Conservation (phyloP, 2,113 vertebrate genomes). For the Rhizomys pruinosus region DNA sequence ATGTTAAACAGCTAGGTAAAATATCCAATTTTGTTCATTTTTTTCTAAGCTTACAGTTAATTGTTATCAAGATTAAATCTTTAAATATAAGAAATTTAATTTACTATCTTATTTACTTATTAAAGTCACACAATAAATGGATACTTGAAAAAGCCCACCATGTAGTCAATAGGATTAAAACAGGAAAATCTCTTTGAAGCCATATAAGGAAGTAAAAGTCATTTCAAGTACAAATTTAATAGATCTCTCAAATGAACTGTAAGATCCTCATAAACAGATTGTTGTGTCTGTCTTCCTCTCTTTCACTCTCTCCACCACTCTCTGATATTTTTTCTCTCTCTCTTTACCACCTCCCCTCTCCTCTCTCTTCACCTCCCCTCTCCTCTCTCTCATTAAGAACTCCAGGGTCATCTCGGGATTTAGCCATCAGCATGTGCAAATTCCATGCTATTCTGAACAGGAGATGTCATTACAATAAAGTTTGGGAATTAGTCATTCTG, state of each 20-base stretch:
- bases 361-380: no score
- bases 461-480: constrained; percentile 9
- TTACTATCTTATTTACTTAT: background rate
- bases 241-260: background rate
- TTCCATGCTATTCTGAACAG: background rate
- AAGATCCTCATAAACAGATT: background rate
- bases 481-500: background rate
- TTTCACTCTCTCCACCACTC: no score
- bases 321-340: no score
- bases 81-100: background rate
- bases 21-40: background rate
- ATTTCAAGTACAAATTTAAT: constrained; percentile 31
- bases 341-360: no score
- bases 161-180: background rate
- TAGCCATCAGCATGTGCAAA: background rate
- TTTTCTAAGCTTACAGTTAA: constrained; percentile 13
- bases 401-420: background rate
- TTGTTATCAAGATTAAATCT: background rate
- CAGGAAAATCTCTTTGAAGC: background rate
- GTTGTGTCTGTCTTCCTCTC: no score
- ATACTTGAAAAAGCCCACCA: background rate
- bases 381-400: no score
- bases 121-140: background rate
- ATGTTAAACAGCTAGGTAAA: background rate
- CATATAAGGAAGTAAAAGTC: background rate